Evolutionary conservation across 2,113 vertebrate species (phyloP).

Genomic region (Progne subis): DNA sequence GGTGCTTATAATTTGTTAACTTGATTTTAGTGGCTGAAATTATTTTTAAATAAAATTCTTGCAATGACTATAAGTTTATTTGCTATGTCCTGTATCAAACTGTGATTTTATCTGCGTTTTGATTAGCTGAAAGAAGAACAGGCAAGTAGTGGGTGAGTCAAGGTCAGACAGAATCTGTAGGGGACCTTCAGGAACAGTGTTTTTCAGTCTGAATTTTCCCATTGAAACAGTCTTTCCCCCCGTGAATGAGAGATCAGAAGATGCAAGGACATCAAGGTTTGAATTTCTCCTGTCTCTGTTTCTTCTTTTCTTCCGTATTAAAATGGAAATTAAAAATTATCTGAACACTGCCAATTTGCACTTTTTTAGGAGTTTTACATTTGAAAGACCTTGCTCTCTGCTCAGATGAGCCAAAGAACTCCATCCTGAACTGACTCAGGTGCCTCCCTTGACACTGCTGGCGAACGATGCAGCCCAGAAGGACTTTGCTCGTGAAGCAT

Average conservation of each 20-base stretch:
- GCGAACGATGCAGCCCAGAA: neutral
- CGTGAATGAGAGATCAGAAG: neutral
- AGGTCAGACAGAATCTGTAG: neutral
- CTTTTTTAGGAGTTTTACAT: neutral
- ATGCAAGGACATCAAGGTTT: neutral
- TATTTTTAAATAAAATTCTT: neutral
- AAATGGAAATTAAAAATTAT: neutral
- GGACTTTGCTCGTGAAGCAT: neutral
- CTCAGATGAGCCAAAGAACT: neutral
- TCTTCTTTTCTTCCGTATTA: neutral
- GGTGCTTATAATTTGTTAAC: neutral
- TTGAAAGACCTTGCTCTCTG: neutral
- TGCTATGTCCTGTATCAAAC: neutral
- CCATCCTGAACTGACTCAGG: neutral
- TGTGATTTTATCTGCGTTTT: neutral
- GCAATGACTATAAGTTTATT: neutral
- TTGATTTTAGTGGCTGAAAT: neutral
- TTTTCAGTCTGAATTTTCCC: neutral
- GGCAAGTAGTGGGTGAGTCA: neutral
- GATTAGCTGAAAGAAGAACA: neutral
- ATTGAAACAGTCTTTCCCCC: neutral
- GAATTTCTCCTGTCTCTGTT: neutral
- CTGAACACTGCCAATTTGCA: neutral
- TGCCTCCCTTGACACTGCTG: accelerated
- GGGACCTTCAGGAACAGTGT: neutral